Evolutionary conservation across 1,140 invertebrate species (phyloP).

Genomic region (Cheumatopsyche charites): DNA sequence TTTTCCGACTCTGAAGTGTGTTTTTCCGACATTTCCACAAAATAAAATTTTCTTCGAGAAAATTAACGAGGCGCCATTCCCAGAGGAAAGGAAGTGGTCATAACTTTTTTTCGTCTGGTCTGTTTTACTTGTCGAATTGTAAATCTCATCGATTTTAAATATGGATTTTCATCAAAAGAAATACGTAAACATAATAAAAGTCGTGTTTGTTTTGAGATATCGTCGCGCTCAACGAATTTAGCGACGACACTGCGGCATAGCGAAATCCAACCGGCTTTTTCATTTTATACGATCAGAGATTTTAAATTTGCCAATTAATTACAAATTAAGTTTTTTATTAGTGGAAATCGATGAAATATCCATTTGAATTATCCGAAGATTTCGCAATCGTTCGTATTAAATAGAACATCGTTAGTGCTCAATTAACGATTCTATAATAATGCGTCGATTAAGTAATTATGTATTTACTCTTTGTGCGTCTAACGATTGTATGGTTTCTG

Average conservation of each 20-base stretch:
- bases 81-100: background rate
- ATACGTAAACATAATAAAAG: too few relatives aligned
- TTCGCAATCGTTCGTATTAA: too few relatives aligned
- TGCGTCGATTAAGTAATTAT: too few relatives aligned
- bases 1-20: too few relatives aligned
- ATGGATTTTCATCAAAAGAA: background rate
- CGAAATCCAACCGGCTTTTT: background rate
- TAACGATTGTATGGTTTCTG: too few relatives aligned
- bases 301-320: background rate
- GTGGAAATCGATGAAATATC: background rate
- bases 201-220: slow-evolving; percentile 15
- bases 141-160: background rate
- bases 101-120: background rate
- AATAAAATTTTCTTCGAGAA: too few relatives aligned
- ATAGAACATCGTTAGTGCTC: too few relatives aligned
- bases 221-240: slow-evolving; percentile 4
- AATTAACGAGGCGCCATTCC: background rate
- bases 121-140: background rate
- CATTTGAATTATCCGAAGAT: too few relatives aligned
- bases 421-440: too few relatives aligned
- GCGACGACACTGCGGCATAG: background rate
- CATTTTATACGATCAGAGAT: background rate
- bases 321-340: background rate
- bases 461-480: too few relatives aligned
- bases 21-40: too few relatives aligned